Percentiles rank a stretch among this genome's conserved stretches.
phyloP scores from a whole-genome alignment of 2,888 invertebrate species.

The Phortica okadai region DNA sequence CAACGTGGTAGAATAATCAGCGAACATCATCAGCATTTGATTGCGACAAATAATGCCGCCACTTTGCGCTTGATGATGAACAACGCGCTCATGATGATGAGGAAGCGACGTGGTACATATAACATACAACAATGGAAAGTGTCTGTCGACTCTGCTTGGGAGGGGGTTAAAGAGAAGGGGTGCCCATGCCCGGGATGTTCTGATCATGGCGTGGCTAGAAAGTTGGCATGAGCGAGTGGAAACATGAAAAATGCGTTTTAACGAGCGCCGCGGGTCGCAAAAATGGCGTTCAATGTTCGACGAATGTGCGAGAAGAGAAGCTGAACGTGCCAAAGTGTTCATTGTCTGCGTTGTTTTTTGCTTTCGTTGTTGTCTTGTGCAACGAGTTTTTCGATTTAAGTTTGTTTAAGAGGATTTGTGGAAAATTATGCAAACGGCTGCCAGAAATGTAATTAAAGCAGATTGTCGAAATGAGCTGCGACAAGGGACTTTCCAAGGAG shows the following conservation, averaged over 20 bases:
- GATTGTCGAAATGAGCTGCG: neutral
- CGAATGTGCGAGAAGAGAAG: neutral
- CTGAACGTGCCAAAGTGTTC: constrained; percentile 21
- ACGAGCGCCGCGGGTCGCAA: constrained; percentile 26
- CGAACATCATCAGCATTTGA: constrained; percentile 74
- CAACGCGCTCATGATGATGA: constrained; percentile 54
- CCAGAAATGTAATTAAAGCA: constrained; percentile 9
- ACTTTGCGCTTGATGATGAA: constrained; percentile 68
- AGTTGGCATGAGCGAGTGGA: neutral
- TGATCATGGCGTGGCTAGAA: neutral
- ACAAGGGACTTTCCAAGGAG: too few species aligned
- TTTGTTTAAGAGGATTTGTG: constrained; percentile 19
- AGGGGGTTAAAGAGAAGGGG: constrained; percentile 55
- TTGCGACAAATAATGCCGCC: constrained; percentile 75
- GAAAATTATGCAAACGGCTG: constrained; percentile 20
- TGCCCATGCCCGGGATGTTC: neutral
- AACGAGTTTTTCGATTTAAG: constrained; percentile 17
- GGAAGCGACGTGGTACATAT: neutral
- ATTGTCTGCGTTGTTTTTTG: neutral
- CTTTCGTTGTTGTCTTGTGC: neutral
- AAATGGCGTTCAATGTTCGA: constrained; percentile 12
- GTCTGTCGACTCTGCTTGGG: neutral
- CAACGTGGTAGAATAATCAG: constrained; percentile 61
- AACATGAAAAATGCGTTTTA: constrained; percentile 24
- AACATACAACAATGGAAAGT: neutral